Evolutionary conservation across 23 tunicate genomes (phyloP).

Genomic region (Diplosoma virens): DNA sequence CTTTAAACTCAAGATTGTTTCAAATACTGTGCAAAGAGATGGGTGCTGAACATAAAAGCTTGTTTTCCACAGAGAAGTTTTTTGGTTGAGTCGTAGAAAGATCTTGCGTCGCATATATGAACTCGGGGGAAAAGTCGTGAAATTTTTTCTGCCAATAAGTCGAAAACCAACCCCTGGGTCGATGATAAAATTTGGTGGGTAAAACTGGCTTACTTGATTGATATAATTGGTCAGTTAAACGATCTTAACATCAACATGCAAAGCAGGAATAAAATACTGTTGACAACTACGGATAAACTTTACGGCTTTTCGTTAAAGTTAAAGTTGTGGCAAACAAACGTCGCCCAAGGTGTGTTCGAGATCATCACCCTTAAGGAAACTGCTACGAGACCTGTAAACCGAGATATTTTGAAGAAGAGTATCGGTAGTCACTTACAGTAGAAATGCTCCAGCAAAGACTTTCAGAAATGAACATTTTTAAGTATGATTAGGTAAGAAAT

Average conservation of each 20-base stretch:
- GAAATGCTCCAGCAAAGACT: not conserved
- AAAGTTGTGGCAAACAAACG: conserved; percentile 12
- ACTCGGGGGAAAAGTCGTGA: not conserved
- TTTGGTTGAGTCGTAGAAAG: not conserved
- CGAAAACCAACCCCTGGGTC: too few relatives aligned
- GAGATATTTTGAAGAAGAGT: too few relatives aligned
- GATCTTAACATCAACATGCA: not conserved
- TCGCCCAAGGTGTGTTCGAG: conserved; percentile 4
- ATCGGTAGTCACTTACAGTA: not conserved
- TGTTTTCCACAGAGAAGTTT: too few relatives aligned
- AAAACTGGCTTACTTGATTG: not conserved
- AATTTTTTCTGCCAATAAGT: conserved; percentile 1
- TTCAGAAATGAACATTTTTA: not conserved
- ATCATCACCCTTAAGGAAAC: not conserved
- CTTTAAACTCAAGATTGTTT: too few relatives aligned
- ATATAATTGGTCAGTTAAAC: not conserved
- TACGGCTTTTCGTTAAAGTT: too few relatives aligned
- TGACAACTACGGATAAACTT: too few relatives aligned
- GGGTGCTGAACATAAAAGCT: conserved; percentile 5
- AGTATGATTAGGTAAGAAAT: conserved; percentile 7
- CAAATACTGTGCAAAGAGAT: too few relatives aligned
- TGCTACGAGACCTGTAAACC: not conserved
- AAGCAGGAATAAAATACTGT: conserved; percentile 8
- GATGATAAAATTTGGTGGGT: not conserved
- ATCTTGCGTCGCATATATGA: conserved; percentile 4